Evolutionary conservation across 1,140 invertebrate genomes (phyloP).

Genomic region (Papilio glaucus): DNA sequence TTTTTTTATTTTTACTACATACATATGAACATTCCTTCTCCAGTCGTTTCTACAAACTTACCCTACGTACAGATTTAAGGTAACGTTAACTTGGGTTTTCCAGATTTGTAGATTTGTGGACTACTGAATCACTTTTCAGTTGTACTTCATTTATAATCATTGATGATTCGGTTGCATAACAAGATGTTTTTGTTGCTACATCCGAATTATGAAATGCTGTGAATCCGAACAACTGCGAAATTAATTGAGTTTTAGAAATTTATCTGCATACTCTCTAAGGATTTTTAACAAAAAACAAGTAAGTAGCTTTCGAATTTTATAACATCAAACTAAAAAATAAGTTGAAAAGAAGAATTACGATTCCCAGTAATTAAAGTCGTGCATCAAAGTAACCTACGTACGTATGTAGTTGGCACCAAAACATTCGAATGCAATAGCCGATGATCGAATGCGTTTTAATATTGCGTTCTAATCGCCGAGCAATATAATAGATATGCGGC

Average conservation of each 20-base stretch:
- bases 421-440: conserved; percentile 34
- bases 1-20: too few relatives aligned
- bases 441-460: conserved; percentile 37
- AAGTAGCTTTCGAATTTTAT: background rate
- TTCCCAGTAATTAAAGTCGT: background rate
- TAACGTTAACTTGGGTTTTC: too few relatives aligned
- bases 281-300: too few relatives aligned
- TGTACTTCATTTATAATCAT: background rate
- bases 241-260: too few relatives aligned
- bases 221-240: background rate
- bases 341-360: background rate
- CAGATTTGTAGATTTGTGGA: background rate
- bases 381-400: background rate
- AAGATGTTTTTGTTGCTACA: too few relatives aligned
- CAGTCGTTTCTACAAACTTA: background rate
- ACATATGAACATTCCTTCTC: too few relatives aligned
- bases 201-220: too few relatives aligned
- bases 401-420: conserved; percentile 29
- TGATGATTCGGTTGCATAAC: background rate
- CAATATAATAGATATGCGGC: conserved; percentile 36
- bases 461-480: conserved; percentile 36
- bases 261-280: too few relatives aligned
- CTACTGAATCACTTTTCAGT: background rate
- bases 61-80: too few relatives aligned
- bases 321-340: background rate